phyloP scores from a whole-genome alignment of 2,888 invertebrate species.

The Tyria jacobaeae region DNA sequence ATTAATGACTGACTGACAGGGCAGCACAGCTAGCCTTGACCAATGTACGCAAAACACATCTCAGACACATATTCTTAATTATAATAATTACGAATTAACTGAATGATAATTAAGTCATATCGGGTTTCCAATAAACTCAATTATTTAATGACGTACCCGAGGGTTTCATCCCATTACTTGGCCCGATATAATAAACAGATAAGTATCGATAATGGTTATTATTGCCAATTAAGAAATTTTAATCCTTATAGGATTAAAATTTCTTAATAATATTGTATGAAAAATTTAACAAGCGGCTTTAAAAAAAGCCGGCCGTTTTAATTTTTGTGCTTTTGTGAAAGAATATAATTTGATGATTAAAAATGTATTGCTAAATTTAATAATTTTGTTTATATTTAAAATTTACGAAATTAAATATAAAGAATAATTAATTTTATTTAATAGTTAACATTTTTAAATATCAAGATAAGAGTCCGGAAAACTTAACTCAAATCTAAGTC shows the following conservation, averaged over 20 bases:
- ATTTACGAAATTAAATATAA: background rate
- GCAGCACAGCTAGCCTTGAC: no score
- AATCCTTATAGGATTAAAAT: constrained; percentile 11
- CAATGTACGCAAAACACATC: no score
- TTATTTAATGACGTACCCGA: constrained; percentile 7
- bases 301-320: background rate
- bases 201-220: constrained; percentile 17
- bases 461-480: background rate
- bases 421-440: background rate
- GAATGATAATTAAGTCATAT: constrained; percentile 1
- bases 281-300: background rate
- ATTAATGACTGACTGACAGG: no score
- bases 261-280: constrained; percentile 4
- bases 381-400: background rate
- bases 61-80: no score
- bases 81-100: background rate
- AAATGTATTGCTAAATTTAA: background rate
- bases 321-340: background rate
- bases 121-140: constrained; percentile 3
- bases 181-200: constrained; percentile 18
- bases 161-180: constrained; percentile 15
- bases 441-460: background rate
- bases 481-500: background rate
- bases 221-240: constrained; percentile 16
- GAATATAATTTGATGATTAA: background rate